phyloP scores from a whole-genome alignment of 2,113 vertebrate genomes.

The Notothenia coriiceps region DNA sequence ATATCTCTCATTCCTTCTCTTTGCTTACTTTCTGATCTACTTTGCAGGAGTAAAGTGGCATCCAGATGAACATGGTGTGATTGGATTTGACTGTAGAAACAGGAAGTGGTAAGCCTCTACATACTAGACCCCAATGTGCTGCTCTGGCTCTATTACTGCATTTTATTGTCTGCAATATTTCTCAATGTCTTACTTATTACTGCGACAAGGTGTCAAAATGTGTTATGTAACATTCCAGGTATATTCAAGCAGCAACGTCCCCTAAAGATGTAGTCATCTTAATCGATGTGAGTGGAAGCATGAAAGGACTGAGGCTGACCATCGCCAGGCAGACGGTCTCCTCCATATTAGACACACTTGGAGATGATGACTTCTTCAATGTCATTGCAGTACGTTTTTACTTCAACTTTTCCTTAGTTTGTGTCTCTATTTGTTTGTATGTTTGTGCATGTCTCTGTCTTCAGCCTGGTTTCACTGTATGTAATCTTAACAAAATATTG shows the following conservation, averaged over 20 bases:
- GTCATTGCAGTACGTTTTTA: slow-evolving; percentile 91
- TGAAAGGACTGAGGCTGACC: slow-evolving; percentile 97
- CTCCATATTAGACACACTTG: slow-evolving; percentile 97
- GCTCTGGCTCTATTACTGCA: background rate
- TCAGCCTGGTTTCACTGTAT: background rate
- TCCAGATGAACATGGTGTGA: slow-evolving; percentile 97
- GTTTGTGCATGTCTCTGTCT: background rate
- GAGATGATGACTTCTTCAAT: slow-evolving; percentile 99
- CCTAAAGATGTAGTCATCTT: slow-evolving; percentile 98
- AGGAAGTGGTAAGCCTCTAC: slow-evolving; percentile 91
- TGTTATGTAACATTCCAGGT: slow-evolving; percentile 83
- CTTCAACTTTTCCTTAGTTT: background rate
- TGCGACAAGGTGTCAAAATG: background rate
- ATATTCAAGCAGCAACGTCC: slow-evolving; percentile 98
- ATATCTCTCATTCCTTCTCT: background rate
- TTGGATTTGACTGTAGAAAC: slow-evolving; percentile 98
- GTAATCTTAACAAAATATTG: background rate
- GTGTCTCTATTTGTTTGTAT: background rate
- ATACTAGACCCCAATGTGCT: background rate
- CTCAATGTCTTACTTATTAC: background rate
- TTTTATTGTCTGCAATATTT: background rate
- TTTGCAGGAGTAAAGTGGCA: slow-evolving; percentile 96
- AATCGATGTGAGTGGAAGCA: slow-evolving; percentile 97
- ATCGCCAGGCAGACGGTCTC: slow-evolving; percentile 97
- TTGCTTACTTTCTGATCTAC: background rate